These are phyloP conservation scores for Probosciger aterrimus DNA, from an alignment of 2,113 vertebrate species.

Conservation along the genomic window DNA sequence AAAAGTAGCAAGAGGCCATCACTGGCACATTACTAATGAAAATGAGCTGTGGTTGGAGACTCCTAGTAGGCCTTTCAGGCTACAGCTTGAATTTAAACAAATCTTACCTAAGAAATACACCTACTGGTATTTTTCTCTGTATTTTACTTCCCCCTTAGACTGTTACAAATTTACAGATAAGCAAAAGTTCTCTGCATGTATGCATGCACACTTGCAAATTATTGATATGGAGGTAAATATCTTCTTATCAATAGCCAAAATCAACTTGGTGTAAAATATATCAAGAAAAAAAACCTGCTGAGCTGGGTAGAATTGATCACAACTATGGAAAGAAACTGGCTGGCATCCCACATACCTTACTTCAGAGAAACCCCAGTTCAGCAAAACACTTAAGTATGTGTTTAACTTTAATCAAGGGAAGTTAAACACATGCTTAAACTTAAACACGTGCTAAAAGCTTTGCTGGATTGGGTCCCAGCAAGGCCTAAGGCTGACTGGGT, in stretches of 20 bases:
- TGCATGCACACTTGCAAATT: not conserved
- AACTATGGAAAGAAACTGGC: constrained; percentile 9
- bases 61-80: not conserved
- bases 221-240: not conserved
- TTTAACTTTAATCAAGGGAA: constrained; percentile 56
- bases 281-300: not conserved
- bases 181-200: not conserved
- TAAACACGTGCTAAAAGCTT: constrained; percentile 63
- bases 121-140: not conserved
- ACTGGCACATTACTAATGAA: not conserved
- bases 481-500: not conserved
- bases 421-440: constrained; percentile 60
- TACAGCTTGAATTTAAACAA: not conserved
- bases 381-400: constrained; percentile 34
- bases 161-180: not conserved
- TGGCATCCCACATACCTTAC: not conserved
- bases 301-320: not conserved
- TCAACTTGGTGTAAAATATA: not conserved
- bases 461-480: constrained; percentile 51
- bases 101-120: not conserved
- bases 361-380: constrained; percentile 45
- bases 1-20: not conserved
- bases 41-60: not conserved
- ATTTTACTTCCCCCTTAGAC: not conserved
- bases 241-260: not conserved